Evolutionary conservation across 2,113 vertebrate genomes (phyloP).

Genomic region (Dicentrarchus labrax): DNA sequence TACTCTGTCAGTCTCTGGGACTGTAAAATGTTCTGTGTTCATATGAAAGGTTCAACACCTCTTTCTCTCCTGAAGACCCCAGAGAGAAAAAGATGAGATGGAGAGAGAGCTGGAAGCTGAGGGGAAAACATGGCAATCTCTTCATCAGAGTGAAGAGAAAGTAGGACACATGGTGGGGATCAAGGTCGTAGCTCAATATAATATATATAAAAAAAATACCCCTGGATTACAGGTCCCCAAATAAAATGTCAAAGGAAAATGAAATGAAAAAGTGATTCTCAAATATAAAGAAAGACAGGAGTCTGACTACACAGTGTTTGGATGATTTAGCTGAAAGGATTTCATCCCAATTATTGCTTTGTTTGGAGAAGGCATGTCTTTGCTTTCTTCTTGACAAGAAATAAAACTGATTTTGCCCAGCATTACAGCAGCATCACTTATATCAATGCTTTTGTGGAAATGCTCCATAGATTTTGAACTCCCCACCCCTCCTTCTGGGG

Average conservation of each 20-base stretch:
- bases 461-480: constrained; percentile 40
- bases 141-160: constrained; percentile 54
- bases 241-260: constrained; percentile 72
- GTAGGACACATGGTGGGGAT: constrained; percentile 47
- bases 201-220: constrained; percentile 35
- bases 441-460: constrained; percentile 39
- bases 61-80: constrained; percentile 36
- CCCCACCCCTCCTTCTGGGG: constrained; percentile 6
- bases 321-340: constrained; percentile 34
- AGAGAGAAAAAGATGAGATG: constrained; percentile 47
- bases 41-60: constrained; percentile 55
- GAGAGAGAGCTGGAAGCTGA: constrained; percentile 32
- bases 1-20: constrained; percentile 32
- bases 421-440: constrained; percentile 32
- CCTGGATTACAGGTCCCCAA: constrained; percentile 53
- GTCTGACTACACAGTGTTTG: constrained; percentile 46
- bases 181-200: constrained; percentile 70
- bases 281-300: constrained; percentile 34
- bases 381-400: constrained; percentile 33
- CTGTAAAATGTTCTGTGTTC: constrained; percentile 40
- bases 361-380: constrained; percentile 38
- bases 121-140: constrained; percentile 50
- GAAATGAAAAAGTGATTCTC: constrained; percentile 66
- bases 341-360: constrained; percentile 34
- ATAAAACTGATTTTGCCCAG: constrained; percentile 35